Evolutionary conservation across 1,140 invertebrate genomes (phyloP), one percentile per base, ranked within the genome.

Genomic region (Elymnias hypermnestra): DNA sequence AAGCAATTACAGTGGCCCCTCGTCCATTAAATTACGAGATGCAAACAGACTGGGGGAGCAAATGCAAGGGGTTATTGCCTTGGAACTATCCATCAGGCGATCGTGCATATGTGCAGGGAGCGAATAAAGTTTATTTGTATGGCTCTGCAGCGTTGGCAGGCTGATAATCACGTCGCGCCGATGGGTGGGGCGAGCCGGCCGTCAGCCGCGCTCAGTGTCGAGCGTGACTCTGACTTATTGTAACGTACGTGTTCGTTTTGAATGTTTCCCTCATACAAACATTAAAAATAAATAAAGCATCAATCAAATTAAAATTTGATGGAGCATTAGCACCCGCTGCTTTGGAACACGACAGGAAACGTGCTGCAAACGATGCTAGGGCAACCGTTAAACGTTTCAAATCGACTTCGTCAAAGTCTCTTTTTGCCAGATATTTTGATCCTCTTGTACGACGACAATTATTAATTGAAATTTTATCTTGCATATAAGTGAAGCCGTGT

Each of bases 51-150:
- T 61, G 64, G 72, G 77, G 81, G 73, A 75, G 63, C 72, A 56
- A 63, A 54, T 69, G 69, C 67, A 71, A 71, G 71, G 75, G 77
- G 81, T 81, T 84, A 84, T 78, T 82, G 77, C 77, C 74, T 72
- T 64, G 64, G 55, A 53, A 61, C 62, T 72, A 71, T 65, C 66
- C 58, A 75, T 78, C 64, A 71, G 65, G 53, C 60, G 53, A 53
- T 50, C 53, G 52, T 72, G 69, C 72, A 73, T 74, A 70, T 76
- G 66, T 65, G 64, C 59, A 74, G 72, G 73, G 73, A 77, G 73
- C 71, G 76, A 84, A 83, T 81, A 79, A 83, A 77, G 63, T 83
- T 84, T 81, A 84, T 83, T 83, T 82, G 74, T 81, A 65, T 65
- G 70, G 56, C 58, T 53, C 58, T 48, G 67, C 53, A 63, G 60